Percentiles rank a stretch among this genome's conserved stretches.
Evolutionary conservation across 2,797 vertebrate genomes (phyloP).

Genomic region (Dicrostonyx torquatus): DNA sequence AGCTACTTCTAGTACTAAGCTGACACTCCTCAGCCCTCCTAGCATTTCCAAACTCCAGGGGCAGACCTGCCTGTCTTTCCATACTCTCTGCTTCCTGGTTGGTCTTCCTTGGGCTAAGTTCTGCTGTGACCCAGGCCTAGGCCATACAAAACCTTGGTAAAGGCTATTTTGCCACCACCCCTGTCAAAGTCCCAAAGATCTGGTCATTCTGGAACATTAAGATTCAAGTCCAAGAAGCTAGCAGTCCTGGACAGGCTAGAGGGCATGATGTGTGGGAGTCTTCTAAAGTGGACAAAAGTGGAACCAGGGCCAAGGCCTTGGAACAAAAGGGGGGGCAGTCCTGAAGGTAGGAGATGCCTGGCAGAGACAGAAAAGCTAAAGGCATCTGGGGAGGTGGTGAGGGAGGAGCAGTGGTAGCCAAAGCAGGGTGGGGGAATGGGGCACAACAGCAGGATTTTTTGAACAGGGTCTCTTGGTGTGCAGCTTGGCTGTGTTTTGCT

Average conservation of each 20-base stretch:
- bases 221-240: not conserved
- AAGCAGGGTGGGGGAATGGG: no score
- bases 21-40: rapidly evolving
- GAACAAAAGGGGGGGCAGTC: not conserved
- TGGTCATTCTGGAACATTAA: not conserved
- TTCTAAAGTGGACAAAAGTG: not conserved
- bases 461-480: not conserved
- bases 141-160: not conserved
- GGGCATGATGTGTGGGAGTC: not conserved
- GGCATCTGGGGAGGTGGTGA: no score
- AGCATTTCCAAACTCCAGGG: not conserved
- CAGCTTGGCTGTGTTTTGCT: not conserved
- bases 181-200: not conserved
- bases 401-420: rapidly evolving
- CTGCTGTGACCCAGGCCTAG: not conserved
- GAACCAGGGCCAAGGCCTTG: not conserved
- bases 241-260: not conserved
- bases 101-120: not conserved
- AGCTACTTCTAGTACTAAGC: rapidly evolving
- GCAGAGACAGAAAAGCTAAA: not conserved
- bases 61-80: not conserved
- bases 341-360: not conserved
- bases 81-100: not conserved
- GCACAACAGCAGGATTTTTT: no score
- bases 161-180: not conserved